These are phyloP conservation scores for Miltochrista miniata DNA, from an alignment of 2,888 invertebrate species.

Conservation along the genomic window DNA sequence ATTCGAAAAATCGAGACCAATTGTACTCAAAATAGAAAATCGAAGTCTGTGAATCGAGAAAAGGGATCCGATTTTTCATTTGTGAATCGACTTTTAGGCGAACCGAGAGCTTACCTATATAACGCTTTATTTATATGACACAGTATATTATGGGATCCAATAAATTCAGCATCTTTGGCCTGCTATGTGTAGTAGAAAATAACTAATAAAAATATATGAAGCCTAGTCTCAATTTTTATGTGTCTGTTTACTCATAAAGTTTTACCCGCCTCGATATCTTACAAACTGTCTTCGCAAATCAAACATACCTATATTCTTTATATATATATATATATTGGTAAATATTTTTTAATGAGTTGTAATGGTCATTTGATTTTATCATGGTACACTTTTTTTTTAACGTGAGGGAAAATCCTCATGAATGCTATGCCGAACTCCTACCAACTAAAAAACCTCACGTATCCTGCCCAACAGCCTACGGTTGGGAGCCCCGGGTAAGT, in stretches of 20 bases:
- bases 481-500: no score
- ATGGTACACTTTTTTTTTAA: no score
- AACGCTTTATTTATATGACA: conserved; percentile 21
- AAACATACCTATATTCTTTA: conserved; percentile 1
- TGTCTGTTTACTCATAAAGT: conserved; percentile 14
- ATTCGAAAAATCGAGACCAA: conserved; percentile 2
- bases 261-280: conserved; percentile 1
- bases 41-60: conserved; percentile 16
- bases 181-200: conserved; percentile 27
- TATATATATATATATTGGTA: no score
- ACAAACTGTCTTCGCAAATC: conserved; percentile 11
- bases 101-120: conserved; percentile 18
- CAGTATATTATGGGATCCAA: conserved; percentile 19
- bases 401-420: no score
- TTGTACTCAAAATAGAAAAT: conserved; percentile 8
- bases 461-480: no score
- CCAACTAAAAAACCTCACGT: no score
- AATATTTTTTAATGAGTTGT: no score
- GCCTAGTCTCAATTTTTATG: conserved; percentile 12
- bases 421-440: no score
- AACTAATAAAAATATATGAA: conserved; percentile 29
- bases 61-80: conserved; percentile 20
- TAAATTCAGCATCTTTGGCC: conserved; percentile 16
- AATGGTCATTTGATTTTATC: no score
- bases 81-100: conserved; percentile 20